These are phyloP conservation scores for Xenotilapia flavipinnis DNA, from an alignment of 2,113 vertebrate species.

Conservation along the genomic window DNA sequence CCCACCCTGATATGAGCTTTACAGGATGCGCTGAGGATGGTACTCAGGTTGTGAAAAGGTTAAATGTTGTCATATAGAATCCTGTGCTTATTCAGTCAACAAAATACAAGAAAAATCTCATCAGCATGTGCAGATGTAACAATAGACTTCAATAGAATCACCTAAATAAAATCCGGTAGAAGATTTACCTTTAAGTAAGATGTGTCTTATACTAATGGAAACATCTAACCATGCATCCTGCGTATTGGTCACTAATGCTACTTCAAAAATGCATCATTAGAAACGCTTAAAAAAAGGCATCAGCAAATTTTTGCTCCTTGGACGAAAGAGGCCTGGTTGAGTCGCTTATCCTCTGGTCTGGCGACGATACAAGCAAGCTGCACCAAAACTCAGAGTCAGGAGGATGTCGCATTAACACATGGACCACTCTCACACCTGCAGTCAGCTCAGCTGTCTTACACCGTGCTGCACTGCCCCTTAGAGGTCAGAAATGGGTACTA, in stretches of 20 bases:
- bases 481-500: background rate
- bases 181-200: background rate
- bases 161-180: background rate
- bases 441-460: background rate
- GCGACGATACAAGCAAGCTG: constrained; percentile 1
- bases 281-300: background rate
- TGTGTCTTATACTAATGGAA: background rate
- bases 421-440: constrained; percentile 39
- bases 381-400: constrained; percentile 5
- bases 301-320: background rate
- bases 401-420: constrained; percentile 51
- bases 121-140: background rate
- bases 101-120: background rate
- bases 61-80: background rate
- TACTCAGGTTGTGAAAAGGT: background rate
- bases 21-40: background rate
- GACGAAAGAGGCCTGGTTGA: background rate
- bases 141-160: background rate
- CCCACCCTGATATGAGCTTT: background rate
- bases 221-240: background rate
- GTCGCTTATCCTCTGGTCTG: background rate
- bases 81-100: background rate
- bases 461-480: background rate
- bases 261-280: background rate
- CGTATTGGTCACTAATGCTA: background rate